A percentile compares a stretch with the other conserved stretches of the same genome.
These are phyloP conservation scores for Seira sanloemensis DNA, from an alignment of 2,888 invertebrate genomes.

Conservation along the genomic window DNA sequence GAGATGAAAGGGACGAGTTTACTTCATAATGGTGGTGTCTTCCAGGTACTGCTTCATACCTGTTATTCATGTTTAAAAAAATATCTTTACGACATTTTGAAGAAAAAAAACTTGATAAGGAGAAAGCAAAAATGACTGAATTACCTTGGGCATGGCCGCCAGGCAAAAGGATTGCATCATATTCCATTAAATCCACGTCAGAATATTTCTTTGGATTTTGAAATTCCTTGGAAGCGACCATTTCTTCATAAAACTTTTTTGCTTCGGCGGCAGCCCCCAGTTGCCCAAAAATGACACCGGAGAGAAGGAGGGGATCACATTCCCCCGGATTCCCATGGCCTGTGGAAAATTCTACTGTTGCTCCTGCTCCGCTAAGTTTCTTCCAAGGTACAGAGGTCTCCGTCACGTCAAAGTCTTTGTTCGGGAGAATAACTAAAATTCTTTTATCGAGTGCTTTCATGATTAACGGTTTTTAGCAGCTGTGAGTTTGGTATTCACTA, in stretches of 20 bases:
- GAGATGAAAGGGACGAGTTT: slow-evolving; percentile 66
- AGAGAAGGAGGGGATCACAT: slow-evolving; percentile 67
- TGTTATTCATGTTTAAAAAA: slow-evolving; percentile 14
- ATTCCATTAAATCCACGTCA: slow-evolving; percentile 62
- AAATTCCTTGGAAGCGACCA: slow-evolving; percentile 61
- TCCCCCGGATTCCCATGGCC: slow-evolving; percentile 63
- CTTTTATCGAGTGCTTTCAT: no score
- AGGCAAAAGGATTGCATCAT: slow-evolving; percentile 67
- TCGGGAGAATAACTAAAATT: slow-evolving; percentile 62
- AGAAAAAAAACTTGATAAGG: not conserved
- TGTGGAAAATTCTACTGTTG: slow-evolving; percentile 62
- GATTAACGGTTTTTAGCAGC: no score
- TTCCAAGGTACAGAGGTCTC: slow-evolving; percentile 69
- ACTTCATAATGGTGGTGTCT: slow-evolving; percentile 48
- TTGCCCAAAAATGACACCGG: slow-evolving; percentile 68
- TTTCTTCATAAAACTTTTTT: slow-evolving; percentile 63
- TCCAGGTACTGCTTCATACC: slow-evolving; percentile 71
- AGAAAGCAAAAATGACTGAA: not conserved
- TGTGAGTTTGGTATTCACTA: no score
- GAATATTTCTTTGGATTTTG: slow-evolving; percentile 62
- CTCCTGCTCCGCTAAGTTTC: slow-evolving; percentile 58
- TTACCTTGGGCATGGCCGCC: slow-evolving; percentile 72
- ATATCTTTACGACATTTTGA: not conserved
- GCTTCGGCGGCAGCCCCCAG: slow-evolving; percentile 68
- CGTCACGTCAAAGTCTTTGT: slow-evolving; percentile 69